Evolutionary conservation across 2,113 vertebrate species (phyloP).

Genomic region (Callocephalon fimbriatum): DNA sequence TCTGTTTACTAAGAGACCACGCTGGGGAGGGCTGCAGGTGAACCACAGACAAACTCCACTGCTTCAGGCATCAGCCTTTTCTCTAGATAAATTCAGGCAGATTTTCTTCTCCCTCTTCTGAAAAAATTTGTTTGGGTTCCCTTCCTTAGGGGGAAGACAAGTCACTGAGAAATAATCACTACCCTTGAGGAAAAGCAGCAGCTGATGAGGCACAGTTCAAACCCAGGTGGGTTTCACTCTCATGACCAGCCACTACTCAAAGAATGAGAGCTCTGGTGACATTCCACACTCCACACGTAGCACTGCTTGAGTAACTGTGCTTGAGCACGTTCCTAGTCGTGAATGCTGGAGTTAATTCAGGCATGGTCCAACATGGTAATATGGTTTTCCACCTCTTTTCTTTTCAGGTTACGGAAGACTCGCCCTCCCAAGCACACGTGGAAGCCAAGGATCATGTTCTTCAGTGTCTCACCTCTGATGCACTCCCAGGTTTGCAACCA

Average conservation of each 20-base stretch:
- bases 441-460: background rate
- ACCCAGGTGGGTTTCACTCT: background rate
- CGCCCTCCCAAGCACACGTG: accelerated
- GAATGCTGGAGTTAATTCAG: background rate
- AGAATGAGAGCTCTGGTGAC: background rate
- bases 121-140: background rate
- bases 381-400: background rate
- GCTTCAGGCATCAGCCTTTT: background rate
- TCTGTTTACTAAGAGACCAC: background rate
- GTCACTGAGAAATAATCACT: background rate
- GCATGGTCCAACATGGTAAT: background rate
- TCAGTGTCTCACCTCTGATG: background rate
- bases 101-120: background rate
- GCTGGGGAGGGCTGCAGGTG: background rate
- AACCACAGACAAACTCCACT: background rate
- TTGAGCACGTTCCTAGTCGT: background rate
- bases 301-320: background rate
- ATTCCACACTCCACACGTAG: background rate
- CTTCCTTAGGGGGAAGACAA: background rate
- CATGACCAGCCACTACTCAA: background rate
- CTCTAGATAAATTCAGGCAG: background rate
- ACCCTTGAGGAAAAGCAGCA: background rate
- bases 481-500: background rate
- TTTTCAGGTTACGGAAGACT: background rate
- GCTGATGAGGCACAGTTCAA: background rate